phyloP scores from a whole-genome alignment of 2,888 invertebrate genomes.

The Agrochola lychnidis region DNA sequence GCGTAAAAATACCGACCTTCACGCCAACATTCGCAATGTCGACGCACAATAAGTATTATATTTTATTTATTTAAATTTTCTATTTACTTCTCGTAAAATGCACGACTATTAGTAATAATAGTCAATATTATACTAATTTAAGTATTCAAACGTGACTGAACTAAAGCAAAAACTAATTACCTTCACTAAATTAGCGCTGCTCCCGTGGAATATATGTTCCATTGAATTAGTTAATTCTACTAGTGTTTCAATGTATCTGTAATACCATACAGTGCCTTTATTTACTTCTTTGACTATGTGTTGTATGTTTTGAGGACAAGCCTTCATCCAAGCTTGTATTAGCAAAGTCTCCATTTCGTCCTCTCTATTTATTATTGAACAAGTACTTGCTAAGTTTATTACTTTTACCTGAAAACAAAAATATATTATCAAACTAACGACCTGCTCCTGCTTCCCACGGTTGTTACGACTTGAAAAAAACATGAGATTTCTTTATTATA shows the following conservation, averaged over 20 bases:
- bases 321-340: constrained; percentile 75
- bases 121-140: constrained; percentile 14
- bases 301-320: constrained; percentile 72
- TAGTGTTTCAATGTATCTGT: constrained; percentile 75
- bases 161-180: constrained; percentile 64
- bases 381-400: constrained; percentile 77
- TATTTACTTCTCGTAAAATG: constrained; percentile 11
- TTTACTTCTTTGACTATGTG: constrained; percentile 61
- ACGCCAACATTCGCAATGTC: constrained; percentile 1
- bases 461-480: background rate
- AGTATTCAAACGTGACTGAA: constrained; percentile 17
- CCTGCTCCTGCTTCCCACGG: background rate
- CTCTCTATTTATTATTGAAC: constrained; percentile 66
- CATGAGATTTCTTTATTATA: background rate
- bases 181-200: constrained; percentile 70
- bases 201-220: constrained; percentile 65
- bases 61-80: constrained; percentile 13
- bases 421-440: background rate
- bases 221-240: constrained; percentile 71
- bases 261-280: constrained; percentile 73
- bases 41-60: constrained; percentile 8
- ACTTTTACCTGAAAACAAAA: constrained; percentile 74
- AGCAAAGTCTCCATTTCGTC: constrained; percentile 71
- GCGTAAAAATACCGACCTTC: constrained; percentile 1
- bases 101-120: constrained; percentile 17